These are phyloP conservation scores for Smutsia temminckii DNA, from an alignment of 2,797 vertebrate species.

Conservation along the genomic window DNA sequence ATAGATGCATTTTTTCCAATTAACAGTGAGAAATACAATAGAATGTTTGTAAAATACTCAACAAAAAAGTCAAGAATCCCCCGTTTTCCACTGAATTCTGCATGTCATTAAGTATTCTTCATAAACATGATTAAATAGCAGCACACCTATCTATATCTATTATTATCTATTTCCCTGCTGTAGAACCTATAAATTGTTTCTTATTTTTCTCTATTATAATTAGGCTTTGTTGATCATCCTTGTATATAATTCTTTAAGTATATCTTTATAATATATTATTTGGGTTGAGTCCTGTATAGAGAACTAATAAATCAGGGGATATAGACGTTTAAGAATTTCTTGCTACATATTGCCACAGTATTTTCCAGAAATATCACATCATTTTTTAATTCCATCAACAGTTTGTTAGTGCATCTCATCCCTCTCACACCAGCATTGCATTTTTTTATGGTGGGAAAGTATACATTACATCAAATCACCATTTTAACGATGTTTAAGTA, in stretches of 20 bases:
- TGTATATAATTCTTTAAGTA: neutral
- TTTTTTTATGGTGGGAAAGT: neutral
- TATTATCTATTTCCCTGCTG: neutral
- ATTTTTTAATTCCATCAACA: neutral
- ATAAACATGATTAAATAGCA: neutral
- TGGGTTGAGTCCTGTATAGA: neutral
- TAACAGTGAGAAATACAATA: neutral
- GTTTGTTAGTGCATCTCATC: neutral
- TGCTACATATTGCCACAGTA: neutral
- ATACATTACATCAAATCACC: neutral
- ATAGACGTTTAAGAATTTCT: slow-evolving; percentile 5
- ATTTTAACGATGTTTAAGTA: neutral
- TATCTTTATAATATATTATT: slow-evolving; percentile 3
- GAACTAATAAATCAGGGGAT: neutral
- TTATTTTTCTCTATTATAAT: neutral
- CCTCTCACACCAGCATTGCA: neutral
- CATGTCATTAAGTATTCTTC: neutral
- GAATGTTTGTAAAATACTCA: slow-evolving; percentile 6
- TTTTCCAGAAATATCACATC: neutral
- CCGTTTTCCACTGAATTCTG: neutral
- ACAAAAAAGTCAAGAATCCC: neutral
- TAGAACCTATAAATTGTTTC: neutral
- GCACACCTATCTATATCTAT: neutral
- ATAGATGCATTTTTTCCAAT: neutral
- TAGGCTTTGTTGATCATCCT: neutral